phyloP scores from a whole-genome alignment of 2,888 invertebrate genomes.

The Euspilapteryx auroguttella region DNA sequence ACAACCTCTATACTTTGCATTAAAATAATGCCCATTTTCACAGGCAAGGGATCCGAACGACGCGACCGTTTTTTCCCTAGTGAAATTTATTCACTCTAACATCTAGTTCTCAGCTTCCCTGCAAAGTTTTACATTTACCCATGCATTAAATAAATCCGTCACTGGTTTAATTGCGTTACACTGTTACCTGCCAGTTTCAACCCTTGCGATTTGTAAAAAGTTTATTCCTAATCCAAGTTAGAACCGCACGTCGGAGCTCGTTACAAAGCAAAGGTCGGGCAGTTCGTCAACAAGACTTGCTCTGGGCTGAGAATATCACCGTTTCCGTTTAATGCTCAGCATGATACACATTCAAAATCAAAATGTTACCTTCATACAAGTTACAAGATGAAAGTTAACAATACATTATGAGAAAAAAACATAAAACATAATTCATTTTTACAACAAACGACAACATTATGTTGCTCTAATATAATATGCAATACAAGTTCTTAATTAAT shows the following conservation, averaged over 20 bases:
- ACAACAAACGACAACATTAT: no score
- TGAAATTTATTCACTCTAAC: constrained; percentile 45
- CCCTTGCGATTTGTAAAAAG: constrained; percentile 47
- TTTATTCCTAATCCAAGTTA: constrained; percentile 21
- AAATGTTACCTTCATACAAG: no score
- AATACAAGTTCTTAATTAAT: no score
- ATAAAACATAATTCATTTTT: no score
- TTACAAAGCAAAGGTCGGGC: constrained; percentile 54
- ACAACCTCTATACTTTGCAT: constrained; percentile 92
- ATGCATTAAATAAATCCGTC: constrained; percentile 46
- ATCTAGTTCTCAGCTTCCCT: constrained; percentile 57
- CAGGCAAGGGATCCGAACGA: constrained; percentile 62
- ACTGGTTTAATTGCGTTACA: constrained; percentile 33
- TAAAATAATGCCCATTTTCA: constrained; percentile 87
- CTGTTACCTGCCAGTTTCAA: constrained; percentile 27
- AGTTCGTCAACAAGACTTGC: constrained; percentile 52
- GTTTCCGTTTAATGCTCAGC: constrained; percentile 61
- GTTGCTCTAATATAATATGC: no score
- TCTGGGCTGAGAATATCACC: constrained; percentile 49
- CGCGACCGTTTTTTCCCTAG: constrained; percentile 46
- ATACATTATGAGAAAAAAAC: no score
- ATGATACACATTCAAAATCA: constrained; percentile 39
- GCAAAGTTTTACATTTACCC: constrained; percentile 54
- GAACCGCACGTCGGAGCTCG: constrained; percentile 28
- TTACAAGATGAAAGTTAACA: no score